Evolutionary conservation across 2,888 invertebrate species (phyloP).

Genomic region (Morinoia aosen): DNA sequence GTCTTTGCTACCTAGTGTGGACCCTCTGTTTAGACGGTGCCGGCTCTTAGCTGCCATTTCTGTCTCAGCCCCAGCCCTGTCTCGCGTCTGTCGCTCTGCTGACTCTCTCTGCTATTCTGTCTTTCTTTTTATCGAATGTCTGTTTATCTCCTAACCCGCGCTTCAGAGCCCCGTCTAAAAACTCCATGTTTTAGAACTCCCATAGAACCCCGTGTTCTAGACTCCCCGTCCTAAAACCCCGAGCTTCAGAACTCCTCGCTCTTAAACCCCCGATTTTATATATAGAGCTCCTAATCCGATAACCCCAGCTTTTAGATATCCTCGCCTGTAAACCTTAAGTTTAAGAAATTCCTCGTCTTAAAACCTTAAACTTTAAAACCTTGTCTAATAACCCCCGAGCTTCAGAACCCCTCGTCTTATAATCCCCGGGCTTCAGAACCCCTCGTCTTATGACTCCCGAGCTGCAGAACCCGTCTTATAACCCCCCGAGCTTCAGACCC

Average conservation of each 20-base stretch:
- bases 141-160: neutral
- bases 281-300: too few species aligned
- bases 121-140: neutral
- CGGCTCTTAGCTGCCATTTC: slow-evolving; percentile 2
- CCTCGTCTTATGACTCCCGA: neutral
- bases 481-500: neutral
- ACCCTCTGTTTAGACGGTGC: neutral
- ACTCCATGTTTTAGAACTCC: too few species aligned
- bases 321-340: neutral
- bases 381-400: neutral
- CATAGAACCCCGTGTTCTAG: too few species aligned
- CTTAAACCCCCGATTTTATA: too few species aligned
- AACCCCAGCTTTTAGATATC: neutral
- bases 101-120: neutral
- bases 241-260: neutral
- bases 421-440: neutral
- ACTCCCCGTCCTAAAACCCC: too few species aligned
- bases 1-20: neutral
- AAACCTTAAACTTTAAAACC: neutral
- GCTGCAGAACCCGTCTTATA: neutral
- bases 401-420: neutral
- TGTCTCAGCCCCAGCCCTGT: neutral
- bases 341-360: neutral
- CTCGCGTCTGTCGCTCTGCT: neutral
- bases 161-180: too few species aligned